Conservation (phyloP, 2,888 invertebrate species). For the Chydorus sphaericus region DNA sequence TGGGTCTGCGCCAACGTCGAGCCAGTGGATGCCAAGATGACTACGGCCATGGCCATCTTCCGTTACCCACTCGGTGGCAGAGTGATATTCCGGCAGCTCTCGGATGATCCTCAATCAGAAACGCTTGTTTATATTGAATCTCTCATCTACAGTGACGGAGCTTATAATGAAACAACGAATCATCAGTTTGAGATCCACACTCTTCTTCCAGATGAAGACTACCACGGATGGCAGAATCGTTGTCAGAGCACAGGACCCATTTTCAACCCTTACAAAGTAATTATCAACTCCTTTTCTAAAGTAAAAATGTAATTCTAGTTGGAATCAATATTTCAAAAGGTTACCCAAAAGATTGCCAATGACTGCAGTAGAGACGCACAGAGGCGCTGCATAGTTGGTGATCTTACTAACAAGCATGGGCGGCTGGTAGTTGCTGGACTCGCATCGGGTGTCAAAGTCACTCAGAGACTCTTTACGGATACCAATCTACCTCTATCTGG, state of each 20-base stretch:
- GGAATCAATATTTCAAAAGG: constrained; percentile 13
- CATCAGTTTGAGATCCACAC: constrained; percentile 70
- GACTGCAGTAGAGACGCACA: constrained; percentile 29
- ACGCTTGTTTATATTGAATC: constrained; percentile 60
- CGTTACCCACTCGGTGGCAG: constrained; percentile 73
- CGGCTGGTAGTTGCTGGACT: constrained; percentile 57
- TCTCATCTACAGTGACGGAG: constrained; percentile 74
- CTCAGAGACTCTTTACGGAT: constrained; percentile 66
- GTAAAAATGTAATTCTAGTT: background rate
- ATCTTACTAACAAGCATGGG: constrained; percentile 51
- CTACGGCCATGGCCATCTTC: constrained; percentile 64
- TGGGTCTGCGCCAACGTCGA: constrained; percentile 34
- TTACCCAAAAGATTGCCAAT: constrained; percentile 23
- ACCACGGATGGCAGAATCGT: constrained; percentile 75
- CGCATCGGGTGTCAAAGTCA: constrained; percentile 45
- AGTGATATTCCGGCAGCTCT: constrained; percentile 21
- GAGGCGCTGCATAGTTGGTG: constrained; percentile 45
- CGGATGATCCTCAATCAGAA: constrained; percentile 25
- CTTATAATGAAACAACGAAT: constrained; percentile 30
- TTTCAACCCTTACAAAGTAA: constrained; percentile 61
- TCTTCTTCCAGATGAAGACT: constrained; percentile 64
- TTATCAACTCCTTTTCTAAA: background rate
- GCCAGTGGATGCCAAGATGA: constrained; percentile 36
- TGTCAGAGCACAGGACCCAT: constrained; percentile 61
- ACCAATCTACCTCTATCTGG: constrained; percentile 59